Base-by-base conservation (phyloP, 2,113 vertebrate genomes). In the Elephas maximus region DNA sequence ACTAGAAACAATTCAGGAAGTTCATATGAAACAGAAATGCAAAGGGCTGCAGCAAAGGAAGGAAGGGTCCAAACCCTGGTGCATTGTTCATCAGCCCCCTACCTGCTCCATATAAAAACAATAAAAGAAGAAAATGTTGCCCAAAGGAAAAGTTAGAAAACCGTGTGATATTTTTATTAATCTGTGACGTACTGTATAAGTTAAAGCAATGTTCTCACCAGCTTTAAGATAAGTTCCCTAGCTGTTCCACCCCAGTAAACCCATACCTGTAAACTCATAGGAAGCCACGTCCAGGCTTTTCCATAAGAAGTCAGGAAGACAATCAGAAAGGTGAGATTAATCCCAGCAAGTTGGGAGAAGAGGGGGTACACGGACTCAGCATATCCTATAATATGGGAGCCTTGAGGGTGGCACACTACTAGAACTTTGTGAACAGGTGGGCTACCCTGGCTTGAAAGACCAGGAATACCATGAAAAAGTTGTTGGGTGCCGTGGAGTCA, bases 1-100 rank as follows among this genome's bases (percentile, higher is more conserved):
- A 63, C 24, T 1, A 76, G 69, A 37, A 4, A 4, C 5, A 1
- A 17, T 6, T 77, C 9, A 4, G 44, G 57, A 5, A 0, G 0
- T 33, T 6, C 11, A 8, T 6, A 37, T 17, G 30, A 65, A 83
- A 73, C 17, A 41, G 45, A 93, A 62, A 88, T 24, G 5, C 5
- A 44, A 44, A 76, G 37, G n/a, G 78, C 60, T 93, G 5, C 3
- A 93, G n/a, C 45, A 45, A 21, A 78, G 57, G 28, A 28, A 78
- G 24, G 2, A 44, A 63, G 71, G 28, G 51, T 45, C 26, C 33
- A 78, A n/a, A 44, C n/a, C 62, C 30, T 0, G 1, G 33, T 21
- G 5, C 18, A 18, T 45, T 65, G 24, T 8, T 63, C 7, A 0
- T 41, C 10, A 48, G 4, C 41, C 14, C 23, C 51, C 10, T 15